Evolutionary conservation across 2,113 vertebrate species (phyloP).

Genomic region (Xyliphius kryptos): DNA sequence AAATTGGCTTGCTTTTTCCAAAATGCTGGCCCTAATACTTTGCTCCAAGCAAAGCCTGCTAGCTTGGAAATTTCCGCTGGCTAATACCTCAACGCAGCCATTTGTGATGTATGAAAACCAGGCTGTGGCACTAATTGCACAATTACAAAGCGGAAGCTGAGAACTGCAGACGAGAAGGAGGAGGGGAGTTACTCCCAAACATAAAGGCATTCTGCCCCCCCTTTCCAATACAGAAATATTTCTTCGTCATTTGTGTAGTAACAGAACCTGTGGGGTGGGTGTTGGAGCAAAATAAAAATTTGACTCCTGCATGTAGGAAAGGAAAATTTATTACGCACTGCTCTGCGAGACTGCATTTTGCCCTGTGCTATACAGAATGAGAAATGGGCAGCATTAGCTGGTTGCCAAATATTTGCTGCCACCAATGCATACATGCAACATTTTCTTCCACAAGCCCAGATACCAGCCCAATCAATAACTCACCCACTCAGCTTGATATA

Average conservation of each 20-base stretch:
- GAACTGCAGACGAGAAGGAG: conserved; percentile 68
- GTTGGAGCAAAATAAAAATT: conserved; percentile 71
- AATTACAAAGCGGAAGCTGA: conserved; percentile 96
- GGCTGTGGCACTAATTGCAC: conserved; percentile 92
- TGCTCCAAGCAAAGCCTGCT: conserved; percentile 54
- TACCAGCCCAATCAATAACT: conserved; percentile 56
- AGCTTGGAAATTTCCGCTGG: conserved; percentile 46
- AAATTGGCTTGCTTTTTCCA: conserved; percentile 93
- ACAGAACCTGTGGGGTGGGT: too few relatives aligned
- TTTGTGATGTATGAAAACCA: conserved; percentile 94
- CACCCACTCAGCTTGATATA: conserved; percentile 24
- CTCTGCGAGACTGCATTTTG: conserved; percentile 85
- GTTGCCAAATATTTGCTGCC: conserved; percentile 51
- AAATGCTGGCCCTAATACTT: conserved; percentile 90
- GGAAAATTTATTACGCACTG: conserved; percentile 89
- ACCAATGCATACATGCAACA: conserved; percentile 22
- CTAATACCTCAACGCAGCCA: conserved; percentile 63
- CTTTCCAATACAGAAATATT: too few relatives aligned
- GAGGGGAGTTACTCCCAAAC: conserved; percentile 58
- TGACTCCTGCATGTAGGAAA: conserved; percentile 79
- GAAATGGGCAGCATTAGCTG: conserved; percentile 77
- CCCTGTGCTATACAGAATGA: conserved; percentile 81
- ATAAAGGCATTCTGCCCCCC: conserved; percentile 29
- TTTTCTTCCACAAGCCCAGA: conserved; percentile 60
- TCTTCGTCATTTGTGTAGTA: too few relatives aligned